Evolutionary conservation across 2,888 invertebrate genomes (phyloP), one percentile per base, ranked within the genome.

Genomic region (Folsomia candida): DNA sequence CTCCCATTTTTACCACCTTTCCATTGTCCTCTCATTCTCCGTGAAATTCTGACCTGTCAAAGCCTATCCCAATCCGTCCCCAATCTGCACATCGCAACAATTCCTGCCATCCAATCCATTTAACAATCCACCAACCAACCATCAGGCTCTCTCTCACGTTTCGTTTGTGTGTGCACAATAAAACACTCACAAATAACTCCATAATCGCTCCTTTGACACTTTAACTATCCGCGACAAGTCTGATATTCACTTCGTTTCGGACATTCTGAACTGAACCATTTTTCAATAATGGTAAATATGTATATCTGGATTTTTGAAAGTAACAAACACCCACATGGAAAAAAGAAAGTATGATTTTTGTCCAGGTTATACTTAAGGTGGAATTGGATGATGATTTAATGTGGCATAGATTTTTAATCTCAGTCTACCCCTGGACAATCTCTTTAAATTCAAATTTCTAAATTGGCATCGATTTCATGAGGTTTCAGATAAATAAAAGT

Each of bases 1-100:
- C 63, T 64, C 63, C 63, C 51, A 64, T 51, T 64, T 64, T 47
- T 47, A 64, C 63, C 63, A 64, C 63, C 63, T 64, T 64, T 29
- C 25, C 54, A 54, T 54, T 54, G 22, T 54, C 6, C n/a, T 54
- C 14, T 51, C 18, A 64, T 51, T 18, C 37, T 64, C 63, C 63
- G 51, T 29, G 63, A 64, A 64, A 64, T 64, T 64, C 51, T 51
- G 63, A 9, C 63, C 47, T 64, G 63, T 64, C 63, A 64, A 64
- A 64, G 29, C 24, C 63, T 37, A 37, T 51, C 37, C 62, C 62
- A 62, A 62, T 29, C 26, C 37, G 28, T 27, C 11, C 3, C 18
- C 63, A 64, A 64, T 24, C 63, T 24, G 63, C 63, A 64, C 20
- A 47, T 14, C 28, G 26, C 61, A 26, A n/a, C 61, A 28, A n/a